Conservation (phyloP, 2,113 vertebrate species). For the Coptodon bakossiorum region DNA sequence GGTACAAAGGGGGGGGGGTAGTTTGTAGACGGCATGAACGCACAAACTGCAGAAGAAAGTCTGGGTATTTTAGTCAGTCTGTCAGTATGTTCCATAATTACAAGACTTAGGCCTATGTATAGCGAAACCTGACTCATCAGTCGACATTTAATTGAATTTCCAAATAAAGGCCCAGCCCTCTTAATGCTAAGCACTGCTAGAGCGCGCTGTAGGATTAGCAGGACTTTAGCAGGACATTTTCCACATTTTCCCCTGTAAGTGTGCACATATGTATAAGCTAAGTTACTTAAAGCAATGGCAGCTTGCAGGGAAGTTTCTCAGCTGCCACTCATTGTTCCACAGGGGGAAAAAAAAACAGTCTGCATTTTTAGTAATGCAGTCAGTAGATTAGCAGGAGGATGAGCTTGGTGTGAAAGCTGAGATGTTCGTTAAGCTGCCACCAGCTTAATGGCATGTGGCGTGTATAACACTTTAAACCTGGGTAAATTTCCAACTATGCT, state of each 20-base stretch:
- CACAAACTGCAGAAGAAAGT: not conserved
- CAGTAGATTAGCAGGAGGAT: conserved; percentile 14
- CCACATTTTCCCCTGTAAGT: conserved; percentile 3
- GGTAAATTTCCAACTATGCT: conserved; percentile 42
- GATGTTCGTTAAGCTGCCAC: conserved; percentile 23
- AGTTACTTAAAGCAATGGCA: conserved; percentile 26
- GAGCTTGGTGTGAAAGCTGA: conserved; percentile 39
- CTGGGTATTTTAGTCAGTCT: not conserved
- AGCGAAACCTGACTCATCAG: conserved; percentile 22
- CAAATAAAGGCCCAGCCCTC: conserved; percentile 20
- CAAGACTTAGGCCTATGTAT: not conserved
- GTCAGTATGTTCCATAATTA: conserved; percentile 25
- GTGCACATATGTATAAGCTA: conserved; percentile 7
- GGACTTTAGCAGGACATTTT: conserved; percentile 36
- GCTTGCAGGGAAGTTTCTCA: conserved; percentile 21
- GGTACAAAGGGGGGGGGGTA: not conserved
- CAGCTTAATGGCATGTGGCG: conserved; percentile 44
- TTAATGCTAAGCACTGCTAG: conserved; percentile 6
- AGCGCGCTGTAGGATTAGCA: conserved; percentile 24
- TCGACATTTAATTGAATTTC: conserved; percentile 40
- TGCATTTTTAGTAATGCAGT: conserved; percentile 24
- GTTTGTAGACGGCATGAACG: not conserved
- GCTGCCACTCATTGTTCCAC: conserved; percentile 38
- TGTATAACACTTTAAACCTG: conserved; percentile 21
- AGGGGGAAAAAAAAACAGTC: conserved; percentile 13